Conservation (phyloP, 2,113 vertebrate species). For the Leucoraja erinaceus region DNA sequence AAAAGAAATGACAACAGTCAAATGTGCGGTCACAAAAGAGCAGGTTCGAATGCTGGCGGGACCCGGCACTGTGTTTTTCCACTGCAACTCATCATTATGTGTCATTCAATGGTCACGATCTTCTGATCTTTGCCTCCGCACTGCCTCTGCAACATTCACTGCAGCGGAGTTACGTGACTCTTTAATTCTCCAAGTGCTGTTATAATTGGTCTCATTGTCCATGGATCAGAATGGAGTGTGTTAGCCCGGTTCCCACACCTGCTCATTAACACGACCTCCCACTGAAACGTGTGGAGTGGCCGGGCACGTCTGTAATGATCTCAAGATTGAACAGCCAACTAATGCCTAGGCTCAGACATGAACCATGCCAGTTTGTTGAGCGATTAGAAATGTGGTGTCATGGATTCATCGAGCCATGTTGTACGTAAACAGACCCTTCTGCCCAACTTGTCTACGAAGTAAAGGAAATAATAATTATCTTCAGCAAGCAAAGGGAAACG, state of each 20-base stretch:
- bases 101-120: neutral
- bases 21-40: neutral
- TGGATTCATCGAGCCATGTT: too few relatives aligned
- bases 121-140: conserved; percentile 3
- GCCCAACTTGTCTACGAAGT: too few relatives aligned
- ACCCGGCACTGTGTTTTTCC: neutral
- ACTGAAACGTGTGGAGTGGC: neutral
- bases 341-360: neutral
- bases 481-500: too few relatives aligned
- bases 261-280: neutral
- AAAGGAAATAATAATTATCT: too few relatives aligned
- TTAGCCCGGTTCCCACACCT: neutral
- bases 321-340: neutral
- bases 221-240: neutral
- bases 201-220: conserved; percentile 14
- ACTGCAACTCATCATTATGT: neutral
- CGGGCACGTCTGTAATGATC: neutral
- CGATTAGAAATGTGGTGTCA: too few relatives aligned
- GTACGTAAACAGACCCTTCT: too few relatives aligned
- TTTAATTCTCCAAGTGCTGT: neutral
- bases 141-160: neutral
- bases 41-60: neutral
- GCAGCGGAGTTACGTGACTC: neutral
- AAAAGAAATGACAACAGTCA: neutral
- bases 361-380: neutral